Base-by-base conservation (phyloP, 2,888 invertebrate species). In the Philereme vetulata region DNA sequence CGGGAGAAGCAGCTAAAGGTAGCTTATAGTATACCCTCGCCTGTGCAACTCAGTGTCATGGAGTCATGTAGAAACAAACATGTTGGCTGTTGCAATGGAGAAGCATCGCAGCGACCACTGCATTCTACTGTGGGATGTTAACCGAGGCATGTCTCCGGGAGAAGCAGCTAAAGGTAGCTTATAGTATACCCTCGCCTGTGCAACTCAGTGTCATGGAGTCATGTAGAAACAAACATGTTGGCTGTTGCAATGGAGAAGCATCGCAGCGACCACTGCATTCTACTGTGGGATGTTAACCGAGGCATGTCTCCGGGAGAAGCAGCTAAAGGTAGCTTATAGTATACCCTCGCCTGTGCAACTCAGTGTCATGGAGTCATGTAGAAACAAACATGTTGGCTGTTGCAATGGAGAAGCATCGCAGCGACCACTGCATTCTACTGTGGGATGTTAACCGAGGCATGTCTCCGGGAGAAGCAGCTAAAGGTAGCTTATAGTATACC, bases 211-310 rank as follows among this genome's bases (percentile, higher is more conserved):
- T 94, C 96, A 36, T 98, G 98, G 98, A 98, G 97, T 84, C 96
- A 95, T 36, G 86, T 93, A 8, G 97, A 98, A 72, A 93, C 94
- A 32, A 96, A 97, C 82, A 91, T 98, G 71, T 87, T 98, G 61
- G 97, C 97, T 0, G 96, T 96, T 56, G 98, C 97, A 0, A 93
- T 98, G 74, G 98, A 98, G 75, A 97, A 97, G 80, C 96, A 97
- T 80, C 94, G 98, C 65, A 96, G 96, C 42, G 98, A 98, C 84
- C 95, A 96, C 81, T 97, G 97, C 60, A 95, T 98, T 44, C 93
- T 97, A 5, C 93, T 98, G 49, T 99, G 98, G 98, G 98, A 99
- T 84, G 95, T 97, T 73, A 74, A 90, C 82, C 71, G 93, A 80
- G 81, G 84, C 76, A 58, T 94, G 5, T 53, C 70, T 0, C 65